Evolutionary conservation across 2,113 vertebrate species (phyloP).

Genomic region (Murina feae): DNA sequence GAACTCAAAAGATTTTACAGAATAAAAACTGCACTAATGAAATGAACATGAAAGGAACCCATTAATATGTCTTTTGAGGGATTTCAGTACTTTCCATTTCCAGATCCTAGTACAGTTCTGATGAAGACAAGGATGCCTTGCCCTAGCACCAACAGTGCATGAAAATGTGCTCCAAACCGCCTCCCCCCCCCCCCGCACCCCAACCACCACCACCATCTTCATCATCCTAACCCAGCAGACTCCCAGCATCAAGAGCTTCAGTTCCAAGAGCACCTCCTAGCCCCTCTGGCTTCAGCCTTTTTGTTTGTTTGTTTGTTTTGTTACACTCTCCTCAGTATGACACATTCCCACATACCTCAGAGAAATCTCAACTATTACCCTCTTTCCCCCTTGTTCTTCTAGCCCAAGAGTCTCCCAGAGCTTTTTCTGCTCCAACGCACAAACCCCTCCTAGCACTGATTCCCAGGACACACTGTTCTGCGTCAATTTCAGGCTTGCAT

Average conservation of each 20-base stretch:
- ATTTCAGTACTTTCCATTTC: neutral
- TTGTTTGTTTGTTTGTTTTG: neutral
- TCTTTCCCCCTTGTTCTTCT: neutral
- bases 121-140: neutral
- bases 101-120: neutral
- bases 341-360: neutral
- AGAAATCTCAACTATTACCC: neutral
- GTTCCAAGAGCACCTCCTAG: neutral
- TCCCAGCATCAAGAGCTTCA: neutral
- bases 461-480: neutral
- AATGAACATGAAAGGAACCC: neutral
- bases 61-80: neutral
- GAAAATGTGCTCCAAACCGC: neutral
- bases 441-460: neutral
- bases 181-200: too few species aligned
- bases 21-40: constrained; percentile 5
- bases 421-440: neutral
- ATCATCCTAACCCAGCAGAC: neutral
- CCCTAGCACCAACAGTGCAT: neutral
- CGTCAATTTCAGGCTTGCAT: neutral
- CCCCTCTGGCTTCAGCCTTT: neutral
- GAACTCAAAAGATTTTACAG: neutral
- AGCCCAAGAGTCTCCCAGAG: neutral
- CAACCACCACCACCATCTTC: neutral
- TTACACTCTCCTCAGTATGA: neutral